A percentile compares a stretch with the other conserved stretches of the same genome.
Evolutionary conservation across 2,888 invertebrate genomes (phyloP).

Genomic region (Himalopsyche japonica): DNA sequence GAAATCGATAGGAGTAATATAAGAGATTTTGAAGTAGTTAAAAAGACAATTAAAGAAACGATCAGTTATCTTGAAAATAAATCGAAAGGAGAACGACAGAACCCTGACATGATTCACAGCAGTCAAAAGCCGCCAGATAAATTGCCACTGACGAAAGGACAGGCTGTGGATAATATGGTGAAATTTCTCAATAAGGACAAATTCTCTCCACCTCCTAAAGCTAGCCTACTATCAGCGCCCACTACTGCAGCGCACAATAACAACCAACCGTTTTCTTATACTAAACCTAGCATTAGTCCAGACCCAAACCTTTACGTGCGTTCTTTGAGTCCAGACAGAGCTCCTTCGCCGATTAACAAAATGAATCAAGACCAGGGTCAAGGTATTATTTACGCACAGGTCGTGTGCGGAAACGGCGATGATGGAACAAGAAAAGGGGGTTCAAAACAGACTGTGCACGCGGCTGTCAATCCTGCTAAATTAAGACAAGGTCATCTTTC

Average conservation of each 20-base stretch:
- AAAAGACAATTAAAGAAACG: slow-evolving; percentile 58
- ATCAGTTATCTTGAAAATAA: slow-evolving; percentile 58
- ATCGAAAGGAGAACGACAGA: slow-evolving; percentile 52
- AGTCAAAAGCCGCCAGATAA: slow-evolving; percentile 73
- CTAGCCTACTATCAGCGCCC: slow-evolving; percentile 64
- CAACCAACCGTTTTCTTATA: slow-evolving; percentile 83
- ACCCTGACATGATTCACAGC: slow-evolving; percentile 69
- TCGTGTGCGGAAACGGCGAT: slow-evolving; percentile 58
- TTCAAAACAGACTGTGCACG: slow-evolving; percentile 59
- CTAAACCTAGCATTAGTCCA: slow-evolving; percentile 62
- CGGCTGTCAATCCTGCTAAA: slow-evolving; percentile 54
- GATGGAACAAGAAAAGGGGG: slow-evolving; percentile 46
- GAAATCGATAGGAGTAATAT: slow-evolving; percentile 51
- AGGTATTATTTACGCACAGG: slow-evolving; percentile 78
- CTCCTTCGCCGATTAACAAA: slow-evolving; percentile 55
- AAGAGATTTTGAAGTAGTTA: slow-evolving; percentile 46
- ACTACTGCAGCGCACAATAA: slow-evolving; percentile 67
- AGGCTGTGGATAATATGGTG: slow-evolving; percentile 77
- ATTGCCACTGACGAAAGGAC: slow-evolving; percentile 69
- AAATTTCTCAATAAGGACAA: slow-evolving; percentile 74
- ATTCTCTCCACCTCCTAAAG: slow-evolving; percentile 67
- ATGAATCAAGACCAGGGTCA: slow-evolving; percentile 60
- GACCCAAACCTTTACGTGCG: slow-evolving; percentile 55
- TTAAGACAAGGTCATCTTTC: slow-evolving; percentile 63
- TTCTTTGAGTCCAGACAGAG: slow-evolving; percentile 56